Evolutionary conservation across 2,113 vertebrate genomes (phyloP).

Genomic region (Macquaria ambigua): DNA sequence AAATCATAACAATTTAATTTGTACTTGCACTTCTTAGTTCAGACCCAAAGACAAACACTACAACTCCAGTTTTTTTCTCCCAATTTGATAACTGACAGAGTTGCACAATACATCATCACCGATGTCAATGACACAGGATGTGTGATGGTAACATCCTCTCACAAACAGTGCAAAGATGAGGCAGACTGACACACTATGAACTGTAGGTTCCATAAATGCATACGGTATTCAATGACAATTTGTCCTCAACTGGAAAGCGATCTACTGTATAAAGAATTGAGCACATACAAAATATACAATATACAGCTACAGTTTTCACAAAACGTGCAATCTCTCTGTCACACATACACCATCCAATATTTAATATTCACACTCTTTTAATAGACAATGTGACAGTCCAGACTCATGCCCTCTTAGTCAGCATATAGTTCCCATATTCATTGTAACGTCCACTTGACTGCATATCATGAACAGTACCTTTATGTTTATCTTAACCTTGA

Average conservation of each 20-base stretch:
- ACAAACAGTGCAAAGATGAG: background rate
- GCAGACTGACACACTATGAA: background rate
- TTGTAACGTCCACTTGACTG: background rate
- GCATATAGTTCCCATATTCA: background rate
- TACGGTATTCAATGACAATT: background rate
- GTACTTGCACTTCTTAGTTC: too few relatives aligned
- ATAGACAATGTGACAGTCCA: background rate
- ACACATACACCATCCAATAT: background rate
- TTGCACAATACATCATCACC: background rate
- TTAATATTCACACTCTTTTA: background rate
- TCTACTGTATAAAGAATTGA: background rate
- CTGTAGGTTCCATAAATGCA: background rate
- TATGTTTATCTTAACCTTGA: constrained; percentile 8
- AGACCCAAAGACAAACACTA: background rate
- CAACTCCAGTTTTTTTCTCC: background rate
- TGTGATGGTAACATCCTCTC: background rate
- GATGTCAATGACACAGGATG: background rate
- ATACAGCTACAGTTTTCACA: background rate
- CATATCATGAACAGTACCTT: background rate
- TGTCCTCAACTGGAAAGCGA: background rate
- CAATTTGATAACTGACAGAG: background rate
- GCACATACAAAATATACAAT: background rate
- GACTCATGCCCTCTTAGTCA: background rate
- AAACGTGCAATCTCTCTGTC: background rate
- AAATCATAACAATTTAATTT: background rate